Base-by-base conservation (phyloP, 1,140 invertebrate species). In the Megathymus violae region DNA sequence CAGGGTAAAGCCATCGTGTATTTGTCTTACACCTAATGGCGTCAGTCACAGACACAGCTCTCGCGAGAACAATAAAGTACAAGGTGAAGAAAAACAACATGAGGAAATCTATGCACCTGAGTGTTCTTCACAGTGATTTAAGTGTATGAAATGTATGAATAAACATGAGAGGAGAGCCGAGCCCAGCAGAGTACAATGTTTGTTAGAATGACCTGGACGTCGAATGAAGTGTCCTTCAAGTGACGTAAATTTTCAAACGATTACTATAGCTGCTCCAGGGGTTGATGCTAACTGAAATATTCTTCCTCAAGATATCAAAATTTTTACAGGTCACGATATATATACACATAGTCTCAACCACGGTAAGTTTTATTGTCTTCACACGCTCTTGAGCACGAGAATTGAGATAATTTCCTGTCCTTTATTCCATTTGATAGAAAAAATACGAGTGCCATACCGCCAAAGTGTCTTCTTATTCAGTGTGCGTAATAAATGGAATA, bases 361-460 rank as follows among this genome's bases (percentile, higher is more conserved):
- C 61, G 36, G 52, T 27, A 63, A 43, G 11, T 41, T 16, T 43
- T 54, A 44, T 48, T 64, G 48, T 9, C 14, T 16, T 16, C 40
- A 43, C 25, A 48, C 14, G 9, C n/a, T 34, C 31, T 7, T 10
- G 15, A 64, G 36, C 36, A 10, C 16, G 36, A 47, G 61, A 63
- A 78, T 78, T 67, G 69, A 76, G 72, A 74, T 71, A 61, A 80
- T 85, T 85, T 85, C 80, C 80, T 86, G 79, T 74, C 64, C 15
- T 74, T 77, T 71, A 16, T 61, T 46, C 50, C 40, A 64, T 31
- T 54, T 19, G 3, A 43, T 34, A 13, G 22, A 68, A 68, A 77
- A 76, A 36, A 36, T 36, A 36, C 9, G 19, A 31, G 59, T 50
- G 36, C 34, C 41, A 40, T 56, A 71, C 78, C 78, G 82, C 76